phyloP scores from a whole-genome alignment of 2,113 vertebrate genomes.

The Platanista minor region DNA sequence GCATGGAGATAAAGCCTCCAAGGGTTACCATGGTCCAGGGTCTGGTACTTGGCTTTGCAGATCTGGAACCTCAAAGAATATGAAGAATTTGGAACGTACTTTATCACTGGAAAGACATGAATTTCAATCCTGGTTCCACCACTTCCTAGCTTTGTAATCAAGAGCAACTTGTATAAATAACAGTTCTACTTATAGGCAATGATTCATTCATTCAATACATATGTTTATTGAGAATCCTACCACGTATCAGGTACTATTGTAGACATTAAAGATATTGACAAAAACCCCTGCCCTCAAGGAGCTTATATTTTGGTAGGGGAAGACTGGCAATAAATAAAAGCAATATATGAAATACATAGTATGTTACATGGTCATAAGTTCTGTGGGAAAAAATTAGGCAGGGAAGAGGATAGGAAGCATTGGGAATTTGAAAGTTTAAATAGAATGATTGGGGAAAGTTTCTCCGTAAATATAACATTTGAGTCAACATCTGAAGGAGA shows the following conservation, averaged over 20 bases:
- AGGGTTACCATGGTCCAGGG: neutral
- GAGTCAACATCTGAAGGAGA: neutral
- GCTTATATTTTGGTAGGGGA: neutral
- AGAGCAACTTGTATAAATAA: neutral
- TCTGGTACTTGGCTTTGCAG: neutral
- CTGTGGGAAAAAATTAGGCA: neutral
- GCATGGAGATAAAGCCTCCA: neutral
- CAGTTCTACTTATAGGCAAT: neutral
- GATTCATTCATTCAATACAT: neutral
- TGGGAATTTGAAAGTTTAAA: neutral
- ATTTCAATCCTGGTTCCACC: neutral
- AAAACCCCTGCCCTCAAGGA: neutral
- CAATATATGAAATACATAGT: neutral
- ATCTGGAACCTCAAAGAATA: neutral
- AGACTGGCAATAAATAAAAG: neutral
- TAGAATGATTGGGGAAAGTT: neutral
- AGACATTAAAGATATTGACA: neutral
- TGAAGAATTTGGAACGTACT: neutral
- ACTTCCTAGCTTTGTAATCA: neutral
- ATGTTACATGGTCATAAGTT: neutral
- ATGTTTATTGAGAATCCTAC: neutral
- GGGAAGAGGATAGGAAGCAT: neutral
- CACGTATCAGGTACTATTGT: neutral
- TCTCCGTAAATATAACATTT: neutral
- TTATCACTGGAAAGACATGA: neutral